Evolutionary conservation across 2,797 vertebrate species (phyloP).

Genomic region (Liparis tanakae): DNA sequence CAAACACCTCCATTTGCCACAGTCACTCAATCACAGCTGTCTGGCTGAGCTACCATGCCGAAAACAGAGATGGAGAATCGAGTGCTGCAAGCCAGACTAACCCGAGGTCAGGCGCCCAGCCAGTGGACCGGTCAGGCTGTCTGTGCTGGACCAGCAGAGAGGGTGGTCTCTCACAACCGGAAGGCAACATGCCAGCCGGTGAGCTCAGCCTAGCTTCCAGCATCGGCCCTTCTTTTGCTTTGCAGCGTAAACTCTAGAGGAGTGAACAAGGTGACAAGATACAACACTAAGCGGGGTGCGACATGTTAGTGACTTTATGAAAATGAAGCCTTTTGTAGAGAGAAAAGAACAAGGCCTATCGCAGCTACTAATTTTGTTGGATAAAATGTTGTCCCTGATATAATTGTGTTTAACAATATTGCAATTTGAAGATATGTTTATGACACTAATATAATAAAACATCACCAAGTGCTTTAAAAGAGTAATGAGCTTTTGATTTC

Average conservation of each 20-base stretch:
- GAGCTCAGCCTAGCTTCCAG: constrained; percentile 33
- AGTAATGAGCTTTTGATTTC: no score
- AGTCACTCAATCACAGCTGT: constrained; percentile 47
- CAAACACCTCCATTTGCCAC: constrained; percentile 42
- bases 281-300: neutral
- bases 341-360: neutral
- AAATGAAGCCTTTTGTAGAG: neutral
- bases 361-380: neutral
- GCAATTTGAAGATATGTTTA: no score
- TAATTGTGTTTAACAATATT: no score
- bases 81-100: constrained; percentile 50
- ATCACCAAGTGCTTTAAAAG: no score
- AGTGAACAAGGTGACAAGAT: neutral
- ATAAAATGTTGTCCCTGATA: neutral
- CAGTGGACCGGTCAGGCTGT: constrained; percentile 54
- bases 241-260: neutral
- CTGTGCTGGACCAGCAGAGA: constrained; percentile 51
- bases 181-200: constrained; percentile 54
- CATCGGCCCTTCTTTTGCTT: constrained; percentile 27
- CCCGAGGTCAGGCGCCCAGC: constrained; percentile 54
- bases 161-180: constrained; percentile 59
- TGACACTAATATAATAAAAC: neutral
- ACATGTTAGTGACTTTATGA: neutral
- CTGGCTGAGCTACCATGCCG: constrained; percentile 37
- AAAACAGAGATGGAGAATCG: constrained; percentile 49